Evolutionary conservation across 2,888 invertebrate species (phyloP), one percentile per base, ranked within the genome.

Genomic region (Ommatoiulus sabulosus): DNA sequence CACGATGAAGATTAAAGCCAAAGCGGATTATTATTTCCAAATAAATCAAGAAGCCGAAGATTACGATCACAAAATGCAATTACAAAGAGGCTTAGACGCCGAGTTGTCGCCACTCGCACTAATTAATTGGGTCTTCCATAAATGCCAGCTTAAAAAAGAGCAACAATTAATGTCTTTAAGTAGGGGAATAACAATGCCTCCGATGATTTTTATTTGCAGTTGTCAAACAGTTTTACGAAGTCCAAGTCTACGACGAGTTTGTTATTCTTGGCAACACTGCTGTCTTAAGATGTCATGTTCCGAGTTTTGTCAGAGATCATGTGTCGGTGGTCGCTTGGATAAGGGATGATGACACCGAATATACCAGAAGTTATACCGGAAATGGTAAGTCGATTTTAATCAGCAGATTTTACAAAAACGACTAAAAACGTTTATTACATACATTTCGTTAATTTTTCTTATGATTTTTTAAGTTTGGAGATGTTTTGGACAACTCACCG

Each of bases 201-300:
- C 17, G 12, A 48, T 10, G 12, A 48, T 86, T 72, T 85, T 86
- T 72, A 72, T 24, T 89, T 90, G 3, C 89, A 91, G 91, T 90
- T 43, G 90, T 91, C 87, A 72, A 88, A 2, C 91, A 91, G 88
- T 90, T 91, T 44, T 93, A 92, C 90, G 92, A 92, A 85, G 91
- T 92, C 20, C 91, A 91, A 48, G 91, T 92, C 10, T 91, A 91
- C 86, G 92, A 92, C 90, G 92, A 91, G 6, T 92, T 91, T 91
- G 92, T 92, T 12, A 92, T 92, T 90, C 89, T 91, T 20, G 92
- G 92, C 17, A 92, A 92, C 89, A 92, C 92, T 6, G 92, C 92
- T 2, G 92, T 93, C 8, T 91, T 93, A 89, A 91, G 91, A 89
- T 93, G 93, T 90, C 91, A 91, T 90, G 92, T 93, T 88, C 93